Base-by-base conservation (phyloP, 1,140 invertebrate species). In the Plutomurus gul region DNA sequence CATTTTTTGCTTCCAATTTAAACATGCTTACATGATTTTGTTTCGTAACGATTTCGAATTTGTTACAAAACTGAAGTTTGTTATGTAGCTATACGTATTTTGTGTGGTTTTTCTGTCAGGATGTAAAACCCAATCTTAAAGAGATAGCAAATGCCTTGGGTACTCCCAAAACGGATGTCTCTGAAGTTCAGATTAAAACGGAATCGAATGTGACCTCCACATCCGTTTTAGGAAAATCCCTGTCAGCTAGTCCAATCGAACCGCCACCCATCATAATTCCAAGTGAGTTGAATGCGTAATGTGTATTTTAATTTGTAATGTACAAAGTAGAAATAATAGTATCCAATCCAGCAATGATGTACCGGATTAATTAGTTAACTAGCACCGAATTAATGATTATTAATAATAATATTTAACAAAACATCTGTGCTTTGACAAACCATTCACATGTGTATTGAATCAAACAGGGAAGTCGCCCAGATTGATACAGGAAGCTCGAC, bases 231-330 rank as follows among this genome's bases (percentile, higher is more conserved):
- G 78, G 78, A 8, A 79, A 79, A 43, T 0, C 85, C 84, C 0
- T 87, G 85, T 0, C 82, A 85, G 20, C 27, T n/a, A 78, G 73
- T 46, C 77, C 74, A 37, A 39, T 39, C 2, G 77, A 78, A 30
- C 56, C 56, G 16, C 4, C 56, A 65, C 11, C 56, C 56, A 65
- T 65, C 36, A 30, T 65, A 33, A 65, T 49, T 56, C 46, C 46
- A 76, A 65, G 56, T 65, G 36, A 65, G 56, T n/a, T n/a, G n/a
- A n/a, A n/a, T n/a, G n/a, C n/a, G n/a, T n/a, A n/a, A n/a, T 33
- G 25, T 16, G 3, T 36, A 27, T 33, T 30, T 33, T 10, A 43
- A 43, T 27, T 56, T 56, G n/a, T n/a, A n/a, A n/a, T n/a, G n/a
- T n/a, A n/a, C n/a, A n/a, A n/a, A n/a, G n/a, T n/a, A n/a, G n/a